A percentile compares a stretch with the other conserved stretches of the same genome.
These are phyloP conservation scores for Coenonympha glycerion DNA, from an alignment of 2,888 invertebrate genomes.

Conservation along the genomic window DNA sequence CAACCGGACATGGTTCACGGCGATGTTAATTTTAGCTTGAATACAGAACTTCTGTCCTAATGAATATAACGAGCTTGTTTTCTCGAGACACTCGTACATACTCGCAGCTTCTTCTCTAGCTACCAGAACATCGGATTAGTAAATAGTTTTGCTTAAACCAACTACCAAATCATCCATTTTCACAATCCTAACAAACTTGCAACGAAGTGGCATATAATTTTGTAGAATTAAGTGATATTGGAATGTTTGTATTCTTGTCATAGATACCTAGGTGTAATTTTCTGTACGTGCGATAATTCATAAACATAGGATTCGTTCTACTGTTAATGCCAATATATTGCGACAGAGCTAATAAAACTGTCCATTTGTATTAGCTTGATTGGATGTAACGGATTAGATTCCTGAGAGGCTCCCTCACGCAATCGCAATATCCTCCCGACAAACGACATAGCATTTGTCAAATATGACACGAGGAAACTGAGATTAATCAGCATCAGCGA, in stretches of 20 bases:
- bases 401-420: conserved; percentile 34
- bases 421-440: conserved; percentile 40
- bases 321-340: background rate
- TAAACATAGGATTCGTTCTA: conserved; percentile 1
- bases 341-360: background rate
- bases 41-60: conserved; percentile 10
- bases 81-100: background rate
- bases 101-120: background rate
- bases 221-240: no score
- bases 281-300: background rate
- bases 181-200: no score
- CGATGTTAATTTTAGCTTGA: conserved; percentile 32
- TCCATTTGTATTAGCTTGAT: background rate
- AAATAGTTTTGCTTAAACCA: no score
- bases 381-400: conserved; percentile 10
- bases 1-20: background rate
- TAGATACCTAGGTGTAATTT: background rate
- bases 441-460: conserved; percentile 40
- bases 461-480: conserved; percentile 40
- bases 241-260: no score
- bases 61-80: conserved; percentile 3
- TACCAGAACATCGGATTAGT: no score
- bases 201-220: no score
- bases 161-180: no score
- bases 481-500: conserved; percentile 45